Evolutionary conservation across 2,797 vertebrate genomes (phyloP), one percentile per base, ranked within the genome.

Genomic region (Hapalemur alaotrensis): DNA sequence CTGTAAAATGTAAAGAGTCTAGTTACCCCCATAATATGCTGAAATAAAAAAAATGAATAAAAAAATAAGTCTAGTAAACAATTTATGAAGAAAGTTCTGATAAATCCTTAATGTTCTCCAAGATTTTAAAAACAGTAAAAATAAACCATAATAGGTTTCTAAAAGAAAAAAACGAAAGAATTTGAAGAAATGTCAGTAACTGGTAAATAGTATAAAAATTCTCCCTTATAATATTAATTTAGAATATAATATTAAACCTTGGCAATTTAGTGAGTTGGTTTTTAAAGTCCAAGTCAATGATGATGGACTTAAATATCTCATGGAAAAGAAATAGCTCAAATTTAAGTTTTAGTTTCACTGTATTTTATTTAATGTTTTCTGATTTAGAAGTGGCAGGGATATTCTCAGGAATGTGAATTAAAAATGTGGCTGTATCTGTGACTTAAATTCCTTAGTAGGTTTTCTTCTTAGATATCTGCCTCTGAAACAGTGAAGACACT

Each of bases 311-410:
- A 88, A 69, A 22, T 78, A 79, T 38, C 41, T 79, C 18, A 10
- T 46, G 14, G 38, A 76, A 87, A 89, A 95, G 61, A 89, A 89
- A 76, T 7, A 50, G 48, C 11, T 89, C 76, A 90, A 48, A 46
- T 84, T 76, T 76, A 94, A 57, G 25, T 59, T 75, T 14, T 30
- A 88, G 69, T 4, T 57, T 95, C 5, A 61, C 46, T 92, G 76
- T 35, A 69, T 75, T 79, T 89, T 94, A 79, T 48, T 83, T 96
- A 83, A 88, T 82, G 69, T 82, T 93, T 95, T 93, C 72, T 86
- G 38, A 91, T 61, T 86, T 59, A 70, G 78, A 88, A 48, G 81
- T 63, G 14, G 32, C 65, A 86, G 18, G 14, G 7, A 54, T 67
- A 88, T 67, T 91, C 57, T 93, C 38, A 83, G 80, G 15, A 86